Percentiles rank a stretch among this genome's conserved stretches.
These are phyloP conservation scores for Tipula unca DNA, from an alignment of 2,888 invertebrate genomes.

Conservation along the genomic window DNA sequence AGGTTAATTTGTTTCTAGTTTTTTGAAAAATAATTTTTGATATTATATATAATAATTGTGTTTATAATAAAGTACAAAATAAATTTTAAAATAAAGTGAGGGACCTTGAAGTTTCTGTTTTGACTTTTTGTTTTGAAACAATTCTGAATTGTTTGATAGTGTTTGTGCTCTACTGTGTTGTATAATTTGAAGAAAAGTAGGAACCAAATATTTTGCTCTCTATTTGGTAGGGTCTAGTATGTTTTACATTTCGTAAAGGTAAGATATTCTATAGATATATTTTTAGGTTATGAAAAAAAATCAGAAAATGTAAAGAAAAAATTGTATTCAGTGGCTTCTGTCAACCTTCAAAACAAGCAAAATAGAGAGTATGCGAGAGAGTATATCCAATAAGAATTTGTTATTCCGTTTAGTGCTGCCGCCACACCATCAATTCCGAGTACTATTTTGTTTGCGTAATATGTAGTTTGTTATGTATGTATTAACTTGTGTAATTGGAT, in stretches of 20 bases:
- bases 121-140: constrained; percentile 18
- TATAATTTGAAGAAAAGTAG: neutral
- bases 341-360: constrained; percentile 17
- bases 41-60: neutral
- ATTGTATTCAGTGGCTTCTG: neutral
- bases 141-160: neutral
- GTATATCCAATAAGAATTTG: neutral
- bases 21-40: neutral
- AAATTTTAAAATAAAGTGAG: neutral
- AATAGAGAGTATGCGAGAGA: neutral
- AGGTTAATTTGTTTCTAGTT: neutral
- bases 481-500: neutral
- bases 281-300: neutral
- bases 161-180: neutral
- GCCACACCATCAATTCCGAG: neutral
- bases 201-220: neutral
- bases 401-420: neutral
- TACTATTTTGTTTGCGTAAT: constrained; percentile 8
- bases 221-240: constrained; percentile 17
- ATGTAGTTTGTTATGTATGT: neutral
- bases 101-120: constrained; percentile 20
- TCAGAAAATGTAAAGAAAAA: neutral
- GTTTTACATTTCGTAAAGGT: constrained; percentile 17
- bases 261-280: neutral
- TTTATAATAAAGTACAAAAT: constrained; percentile 8